Evolutionary conservation across 2,797 vertebrate genomes (phyloP).

Genomic region (Sandelia bainsii): DNA sequence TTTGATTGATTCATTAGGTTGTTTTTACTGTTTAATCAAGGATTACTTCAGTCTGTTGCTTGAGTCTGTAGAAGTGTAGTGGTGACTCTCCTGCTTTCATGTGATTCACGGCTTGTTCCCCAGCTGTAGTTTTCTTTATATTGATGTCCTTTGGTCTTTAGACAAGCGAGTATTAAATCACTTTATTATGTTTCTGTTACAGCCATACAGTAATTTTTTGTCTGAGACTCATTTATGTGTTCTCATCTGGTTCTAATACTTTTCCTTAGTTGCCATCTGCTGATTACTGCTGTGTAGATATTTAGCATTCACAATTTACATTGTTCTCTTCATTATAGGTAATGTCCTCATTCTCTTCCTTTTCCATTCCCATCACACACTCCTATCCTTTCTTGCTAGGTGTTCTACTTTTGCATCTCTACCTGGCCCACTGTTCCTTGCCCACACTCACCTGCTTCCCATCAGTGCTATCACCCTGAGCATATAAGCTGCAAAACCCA

Average conservation of each 20-base stretch:
- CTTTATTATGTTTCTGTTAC: background rate
- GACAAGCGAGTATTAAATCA: constrained; percentile 30
- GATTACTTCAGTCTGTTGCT: background rate
- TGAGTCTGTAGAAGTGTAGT: background rate
- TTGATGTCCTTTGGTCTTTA: constrained; percentile 4
- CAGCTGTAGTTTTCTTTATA: constrained; percentile 4
- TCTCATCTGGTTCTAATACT: constrained; percentile 21
- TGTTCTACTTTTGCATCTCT: too few species aligned
- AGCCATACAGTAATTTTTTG: constrained; percentile 12
- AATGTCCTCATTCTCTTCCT: too few species aligned
- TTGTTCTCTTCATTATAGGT: background rate
- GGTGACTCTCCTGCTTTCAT: background rate
- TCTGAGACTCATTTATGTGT: constrained; percentile 1
- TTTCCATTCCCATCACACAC: too few species aligned
- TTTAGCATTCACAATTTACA: background rate
- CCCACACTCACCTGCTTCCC: too few species aligned
- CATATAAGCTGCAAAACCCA: too few species aligned
- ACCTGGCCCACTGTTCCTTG: too few species aligned
- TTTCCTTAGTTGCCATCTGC: background rate
- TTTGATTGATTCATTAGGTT: background rate
- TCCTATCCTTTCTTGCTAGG: too few species aligned
- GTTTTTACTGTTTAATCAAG: background rate
- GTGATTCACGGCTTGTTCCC: constrained; percentile 18
- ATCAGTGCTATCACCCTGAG: too few species aligned
- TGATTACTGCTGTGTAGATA: background rate